Evolutionary conservation across 2,797 vertebrate genomes (phyloP).

Genomic region (Xiphophorus birchmanni): DNA sequence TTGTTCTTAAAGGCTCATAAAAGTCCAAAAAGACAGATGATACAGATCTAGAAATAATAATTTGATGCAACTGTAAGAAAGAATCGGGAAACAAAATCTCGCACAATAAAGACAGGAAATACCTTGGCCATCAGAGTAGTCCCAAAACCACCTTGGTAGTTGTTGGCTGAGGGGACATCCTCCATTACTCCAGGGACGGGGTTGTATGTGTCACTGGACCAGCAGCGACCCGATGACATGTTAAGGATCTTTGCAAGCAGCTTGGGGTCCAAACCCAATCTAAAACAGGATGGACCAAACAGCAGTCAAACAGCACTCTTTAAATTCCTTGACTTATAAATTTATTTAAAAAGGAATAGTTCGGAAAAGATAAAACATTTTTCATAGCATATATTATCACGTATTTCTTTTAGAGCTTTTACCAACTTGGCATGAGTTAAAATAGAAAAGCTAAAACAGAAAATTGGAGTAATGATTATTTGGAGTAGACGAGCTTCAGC

Average conservation of each 20-base stretch:
- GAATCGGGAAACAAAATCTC: background rate
- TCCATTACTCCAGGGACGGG: slow-evolving; percentile 95
- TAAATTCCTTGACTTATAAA: background rate
- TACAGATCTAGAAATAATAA: background rate
- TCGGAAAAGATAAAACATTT: background rate
- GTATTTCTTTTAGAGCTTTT: background rate
- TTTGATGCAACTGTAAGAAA: background rate
- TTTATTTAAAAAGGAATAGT: background rate
- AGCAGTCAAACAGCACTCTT: slow-evolving; percentile 32
- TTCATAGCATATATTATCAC: background rate
- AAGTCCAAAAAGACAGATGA: background rate
- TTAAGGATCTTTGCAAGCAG: slow-evolving; percentile 92
- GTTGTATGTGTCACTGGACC: slow-evolving; percentile 94
- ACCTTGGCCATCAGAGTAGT: slow-evolving; percentile 95
- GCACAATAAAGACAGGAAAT: slow-evolving; percentile 17
- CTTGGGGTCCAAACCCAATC: slow-evolving; percentile 95
- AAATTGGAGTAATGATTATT: slow-evolving; percentile 5
- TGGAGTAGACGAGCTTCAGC: background rate
- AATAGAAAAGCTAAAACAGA: background rate
- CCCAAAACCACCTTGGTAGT: slow-evolving; percentile 95
- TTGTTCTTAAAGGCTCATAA: background rate
- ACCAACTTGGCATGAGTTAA: background rate
- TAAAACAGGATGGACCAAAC: slow-evolving; percentile 81
- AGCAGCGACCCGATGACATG: slow-evolving; percentile 95
- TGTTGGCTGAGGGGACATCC: slow-evolving; percentile 91